Percentiles rank a stretch among this genome's conserved stretches.
Evolutionary conservation across 2,797 vertebrate species (phyloP).

Genomic region (Spinus olivaceus): DNA sequence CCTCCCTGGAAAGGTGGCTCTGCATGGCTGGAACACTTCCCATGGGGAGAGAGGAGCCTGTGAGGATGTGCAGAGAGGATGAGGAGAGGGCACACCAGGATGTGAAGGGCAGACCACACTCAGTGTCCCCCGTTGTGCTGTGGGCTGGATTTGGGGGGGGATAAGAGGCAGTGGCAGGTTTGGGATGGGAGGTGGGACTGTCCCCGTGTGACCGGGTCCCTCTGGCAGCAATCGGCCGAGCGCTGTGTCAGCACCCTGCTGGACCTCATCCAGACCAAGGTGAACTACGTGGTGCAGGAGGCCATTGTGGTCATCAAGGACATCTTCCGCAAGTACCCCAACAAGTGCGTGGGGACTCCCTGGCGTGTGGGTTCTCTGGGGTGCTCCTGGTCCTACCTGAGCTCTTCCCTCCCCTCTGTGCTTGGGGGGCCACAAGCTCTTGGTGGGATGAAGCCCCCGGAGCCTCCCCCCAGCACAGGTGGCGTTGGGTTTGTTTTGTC

Average conservation of each 20-base stretch:
- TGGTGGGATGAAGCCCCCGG: neutral
- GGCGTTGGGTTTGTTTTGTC: neutral
- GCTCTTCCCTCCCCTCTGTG: neutral
- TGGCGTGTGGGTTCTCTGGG: rapidly evolving
- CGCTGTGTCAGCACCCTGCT: conserved; percentile 82
- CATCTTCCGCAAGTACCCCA: conserved; percentile 99
- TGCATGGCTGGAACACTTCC: neutral
- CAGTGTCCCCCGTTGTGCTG: rapidly evolving
- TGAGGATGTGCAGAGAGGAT: neutral
- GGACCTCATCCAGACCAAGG: conserved; percentile 84
- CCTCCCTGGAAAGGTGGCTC: neutral
- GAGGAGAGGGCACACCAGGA: neutral
- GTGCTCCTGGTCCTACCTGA: rapidly evolving
- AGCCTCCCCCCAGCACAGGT: neutral
- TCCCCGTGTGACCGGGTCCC: neutral
- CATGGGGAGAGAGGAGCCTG: neutral
- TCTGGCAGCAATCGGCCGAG: conserved; percentile 77
- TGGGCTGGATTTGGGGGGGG: neutral
- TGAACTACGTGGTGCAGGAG: conserved; percentile 89
- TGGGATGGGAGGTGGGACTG: neutral
- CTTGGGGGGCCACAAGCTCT: too few relatives aligned
- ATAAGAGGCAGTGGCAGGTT: neutral
- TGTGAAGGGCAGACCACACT: neutral
- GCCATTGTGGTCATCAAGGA: conserved; percentile 98
- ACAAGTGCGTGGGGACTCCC: conserved; percentile 80